Percentiles rank a stretch among this genome's conserved stretches.
phyloP scores from a whole-genome alignment of 2,113 vertebrate genomes.

The Nothobranchius kuhntae region DNA sequence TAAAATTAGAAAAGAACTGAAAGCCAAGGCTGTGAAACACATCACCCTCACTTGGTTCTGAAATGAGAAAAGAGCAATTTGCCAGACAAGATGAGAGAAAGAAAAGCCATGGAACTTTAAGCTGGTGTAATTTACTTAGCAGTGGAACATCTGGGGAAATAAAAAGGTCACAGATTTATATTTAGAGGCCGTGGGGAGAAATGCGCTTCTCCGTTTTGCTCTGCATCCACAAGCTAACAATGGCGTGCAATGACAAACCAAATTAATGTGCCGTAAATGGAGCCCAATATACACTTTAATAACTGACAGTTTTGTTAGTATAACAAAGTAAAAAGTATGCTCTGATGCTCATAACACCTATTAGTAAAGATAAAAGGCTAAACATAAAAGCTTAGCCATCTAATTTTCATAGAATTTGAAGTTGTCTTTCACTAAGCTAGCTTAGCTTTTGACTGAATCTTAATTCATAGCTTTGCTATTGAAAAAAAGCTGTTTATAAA shows the following conservation, averaged over 20 bases:
- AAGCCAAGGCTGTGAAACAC: slow-evolving; percentile 34
- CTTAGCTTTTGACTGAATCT: neutral
- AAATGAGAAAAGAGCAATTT: slow-evolving; percentile 58
- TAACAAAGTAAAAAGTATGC: slow-evolving; percentile 1
- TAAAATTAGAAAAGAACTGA: slow-evolving; percentile 15
- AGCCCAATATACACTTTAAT: slow-evolving; percentile 36
- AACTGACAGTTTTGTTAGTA: slow-evolving; percentile 27
- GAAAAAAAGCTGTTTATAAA: neutral
- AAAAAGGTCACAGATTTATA: slow-evolving; percentile 74
- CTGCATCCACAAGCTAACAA: slow-evolving; percentile 44
- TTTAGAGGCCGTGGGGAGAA: slow-evolving; percentile 64
- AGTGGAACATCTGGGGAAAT: slow-evolving; percentile 70
- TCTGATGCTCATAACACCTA: slow-evolving; percentile 6
- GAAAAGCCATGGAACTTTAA: slow-evolving; percentile 44
- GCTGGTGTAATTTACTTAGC: slow-evolving; percentile 66
- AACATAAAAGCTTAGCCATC: neutral
- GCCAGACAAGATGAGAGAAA: slow-evolving; percentile 45
- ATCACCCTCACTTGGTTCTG: slow-evolving; percentile 33
- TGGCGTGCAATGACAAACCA: slow-evolving; percentile 17
- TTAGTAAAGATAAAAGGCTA: neutral
- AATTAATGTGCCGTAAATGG: slow-evolving; percentile 59
- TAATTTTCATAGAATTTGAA: neutral
- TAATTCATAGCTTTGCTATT: neutral
- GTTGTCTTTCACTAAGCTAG: neutral
- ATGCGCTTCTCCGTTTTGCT: slow-evolving; percentile 36